Evolutionary conservation across 2,888 invertebrate species (phyloP).

Genomic region (Mythimna impura): DNA sequence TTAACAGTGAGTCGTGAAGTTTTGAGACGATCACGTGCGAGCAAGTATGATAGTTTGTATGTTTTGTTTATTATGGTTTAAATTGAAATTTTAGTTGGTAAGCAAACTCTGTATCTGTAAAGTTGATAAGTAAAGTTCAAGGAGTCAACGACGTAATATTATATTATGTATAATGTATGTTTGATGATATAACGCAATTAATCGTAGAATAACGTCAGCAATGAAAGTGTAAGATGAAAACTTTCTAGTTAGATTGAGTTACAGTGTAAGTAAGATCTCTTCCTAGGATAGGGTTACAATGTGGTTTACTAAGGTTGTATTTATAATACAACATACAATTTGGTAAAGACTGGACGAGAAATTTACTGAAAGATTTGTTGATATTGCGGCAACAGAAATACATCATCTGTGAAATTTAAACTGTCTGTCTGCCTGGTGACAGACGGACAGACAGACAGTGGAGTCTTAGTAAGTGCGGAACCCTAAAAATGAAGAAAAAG

Average conservation of each 20-base stretch:
- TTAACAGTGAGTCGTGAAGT: not conserved
- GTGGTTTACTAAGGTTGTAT: constrained; percentile 9
- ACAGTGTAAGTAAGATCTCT: constrained; percentile 34
- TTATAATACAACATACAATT: not conserved
- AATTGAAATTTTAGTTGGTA: constrained; percentile 30
- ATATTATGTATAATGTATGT: constrained; percentile 37
- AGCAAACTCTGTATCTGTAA: constrained; percentile 35
- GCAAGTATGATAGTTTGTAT: not conserved
- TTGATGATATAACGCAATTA: constrained; percentile 42
- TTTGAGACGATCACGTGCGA: not conserved
- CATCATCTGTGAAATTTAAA: too few relatives aligned
- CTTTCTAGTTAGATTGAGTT: constrained; percentile 44
- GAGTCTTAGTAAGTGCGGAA: too few relatives aligned
- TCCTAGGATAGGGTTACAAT: constrained; percentile 40
- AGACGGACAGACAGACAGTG: too few relatives aligned
- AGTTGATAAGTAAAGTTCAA: constrained; percentile 53
- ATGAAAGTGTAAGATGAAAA: constrained; percentile 49
- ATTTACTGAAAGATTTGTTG: too few relatives aligned
- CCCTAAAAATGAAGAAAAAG: too few relatives aligned
- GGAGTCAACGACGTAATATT: constrained; percentile 36
- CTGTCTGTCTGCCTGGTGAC: too few relatives aligned
- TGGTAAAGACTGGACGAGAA: too few relatives aligned
- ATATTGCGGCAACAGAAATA: too few relatives aligned
- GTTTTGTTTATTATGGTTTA: constrained; percentile 22
- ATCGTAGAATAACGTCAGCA: constrained; percentile 1